phyloP scores from a whole-genome alignment of 2,888 invertebrate genomes.

The Brenthis ino region DNA sequence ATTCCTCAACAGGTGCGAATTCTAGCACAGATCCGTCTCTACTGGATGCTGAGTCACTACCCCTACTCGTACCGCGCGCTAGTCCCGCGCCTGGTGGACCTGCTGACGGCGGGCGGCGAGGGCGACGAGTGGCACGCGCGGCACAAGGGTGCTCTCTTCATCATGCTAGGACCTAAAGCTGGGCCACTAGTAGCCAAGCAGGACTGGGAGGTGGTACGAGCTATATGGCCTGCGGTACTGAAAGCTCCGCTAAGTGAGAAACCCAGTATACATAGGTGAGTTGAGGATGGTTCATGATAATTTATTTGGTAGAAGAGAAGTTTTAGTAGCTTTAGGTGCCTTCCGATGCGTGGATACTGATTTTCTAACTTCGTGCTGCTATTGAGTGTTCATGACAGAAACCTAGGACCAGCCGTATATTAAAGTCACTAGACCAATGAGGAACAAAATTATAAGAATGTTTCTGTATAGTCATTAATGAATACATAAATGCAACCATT shows the following conservation, averaged over 20 bases:
- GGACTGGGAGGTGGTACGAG: constrained; percentile 87
- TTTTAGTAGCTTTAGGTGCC: no score
- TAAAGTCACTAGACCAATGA: no score
- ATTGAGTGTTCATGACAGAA: no score
- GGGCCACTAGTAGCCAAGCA: constrained; percentile 86
- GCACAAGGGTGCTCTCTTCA: constrained; percentile 87
- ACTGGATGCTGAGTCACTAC: constrained; percentile 84
- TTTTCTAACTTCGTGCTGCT: no score
- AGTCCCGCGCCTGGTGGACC: constrained; percentile 82
- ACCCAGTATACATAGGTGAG: constrained; percentile 86
- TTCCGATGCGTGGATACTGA: no score
- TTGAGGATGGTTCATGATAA: neutral
- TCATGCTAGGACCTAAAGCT: constrained; percentile 86
- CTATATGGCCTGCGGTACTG: constrained; percentile 91
- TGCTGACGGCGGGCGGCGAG: constrained; percentile 75
- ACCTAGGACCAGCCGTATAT: no score
- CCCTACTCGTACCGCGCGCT: constrained; percentile 87
- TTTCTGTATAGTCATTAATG: no score
- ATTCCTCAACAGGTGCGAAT: constrained; percentile 76
- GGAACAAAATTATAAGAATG: no score
- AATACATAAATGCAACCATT: no score
- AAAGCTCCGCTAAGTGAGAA: constrained; percentile 92
- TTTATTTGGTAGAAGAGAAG: no score
- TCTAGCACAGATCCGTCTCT: constrained; percentile 85
- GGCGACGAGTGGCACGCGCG: constrained; percentile 78